Evolutionary conservation across 2,888 invertebrate species (phyloP), one percentile per base, ranked within the genome.

Genomic region (Argynnis bischoffii): DNA sequence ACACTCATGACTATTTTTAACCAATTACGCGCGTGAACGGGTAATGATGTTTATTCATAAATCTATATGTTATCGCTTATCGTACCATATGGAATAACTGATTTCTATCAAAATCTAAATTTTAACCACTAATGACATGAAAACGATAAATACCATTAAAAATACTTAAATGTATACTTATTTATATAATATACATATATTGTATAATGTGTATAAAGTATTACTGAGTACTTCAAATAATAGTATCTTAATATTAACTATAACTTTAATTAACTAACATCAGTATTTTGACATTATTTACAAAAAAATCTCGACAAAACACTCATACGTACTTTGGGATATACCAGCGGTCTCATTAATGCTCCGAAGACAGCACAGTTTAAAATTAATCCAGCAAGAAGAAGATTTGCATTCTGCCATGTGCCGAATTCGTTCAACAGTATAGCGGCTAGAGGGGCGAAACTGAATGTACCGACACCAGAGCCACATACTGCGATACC

Each of bases 401-500:
- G 96, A 66, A 98, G 93, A 85, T 98, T 95, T 53, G 98, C 97
- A 76, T 96, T 97, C 87, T 96, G 96, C 99, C 99, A 99, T 68
- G 94, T 95, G 55, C 95, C 95, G 81, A 96, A 98, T 57, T 95
- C 88, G 51, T 96, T 94, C 59, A 99, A 92, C 67, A 99, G 92
- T 73, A 95, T 93, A 8, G 96, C 95, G 16, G 98, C 97, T 48
- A 99, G 93, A 0, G 99, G 99, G 0, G 99, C 98, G 84, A 99
- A 99, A 56, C 97, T 95, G 88, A 99, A 99, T 2, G 99, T 99
- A 57, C 99, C 99, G 2, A 93, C 92, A 3, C 99, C 99, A 0
- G 98, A 98, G 8, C 99, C 99, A 83, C 99, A 99, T 0, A 99
- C 99, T 0, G 99, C 99, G 69, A 97, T 97, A 64, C 96, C 99